Base-by-base conservation (phyloP, 2,113 vertebrate genomes). In the Calonectris borealis region DNA sequence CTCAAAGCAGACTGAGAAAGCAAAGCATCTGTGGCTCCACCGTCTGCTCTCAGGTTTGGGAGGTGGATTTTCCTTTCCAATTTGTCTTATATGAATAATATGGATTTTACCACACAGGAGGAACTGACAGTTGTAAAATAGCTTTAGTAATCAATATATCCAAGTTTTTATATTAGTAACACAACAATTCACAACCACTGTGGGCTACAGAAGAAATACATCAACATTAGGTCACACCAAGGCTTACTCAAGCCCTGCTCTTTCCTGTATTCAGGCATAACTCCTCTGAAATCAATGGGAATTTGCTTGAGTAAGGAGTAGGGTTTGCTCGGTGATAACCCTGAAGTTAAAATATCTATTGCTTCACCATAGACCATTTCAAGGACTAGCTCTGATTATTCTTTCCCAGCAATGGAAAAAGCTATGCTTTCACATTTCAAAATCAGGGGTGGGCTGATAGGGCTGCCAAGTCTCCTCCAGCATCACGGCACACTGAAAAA, bases 401-500 rank as follows among this genome's bases (percentile, higher is more conserved):
- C 60, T 60, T 58, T 62, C 61, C 64, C 83, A 82, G 44, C 87
- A 94, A 52, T 25, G 38, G 58, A 78, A 65, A 81, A 72, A 86
- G 38, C 57, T 90, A 72, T n/a, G 31, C 52, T 85, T 73, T 92
- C 91, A 84, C 40, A 76, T 92, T 92, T 93, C 92, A 87, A 87
- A 96, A 87, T 75, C 91, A 93, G 68, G 73, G 73, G 86, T 94
- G 70, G 89, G 83, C 83, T 89, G 72, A 66, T 10, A 60, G 46
- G 61, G 90, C 88, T 92, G 79, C 89, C 75, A 90, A 89, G 65
- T 93, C 90, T 95, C 96, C 83, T 91, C 85, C 91, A 80, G 83
- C 93, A 91, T 72, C 92, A 82, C 49, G 46, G 91, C 86, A 89
- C 22, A 6, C 49, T 70, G 55, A 61, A 66, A 66, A 72, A 75